Base-by-base conservation (phyloP, 2,888 invertebrate species). In the Blera fallax region DNA sequence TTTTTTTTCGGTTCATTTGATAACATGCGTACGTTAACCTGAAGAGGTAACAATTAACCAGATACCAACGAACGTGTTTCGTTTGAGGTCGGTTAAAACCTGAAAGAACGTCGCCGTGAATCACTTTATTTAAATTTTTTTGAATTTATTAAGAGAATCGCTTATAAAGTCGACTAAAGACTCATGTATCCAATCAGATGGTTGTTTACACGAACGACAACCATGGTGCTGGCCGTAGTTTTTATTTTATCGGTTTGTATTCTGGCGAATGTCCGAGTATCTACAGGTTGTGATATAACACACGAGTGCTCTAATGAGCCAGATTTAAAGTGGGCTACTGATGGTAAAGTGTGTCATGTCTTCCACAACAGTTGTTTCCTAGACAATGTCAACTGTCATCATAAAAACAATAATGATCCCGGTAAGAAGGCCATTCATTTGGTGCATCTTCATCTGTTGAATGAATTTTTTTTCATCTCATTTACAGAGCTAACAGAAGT, bases 321-420 rank as follows among this genome's bases (percentile, higher is more conserved):
- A 3, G 34, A 84, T 4, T n/a, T 69, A 5, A 37, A 3, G 4
- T 84, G 78, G 78, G 83, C 83, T 6, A 74, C 56, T 1, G 73
- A 84, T 48, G 69, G 73, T 18, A 64, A 45, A 18, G n/a, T 3
- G 11, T 84, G 83, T 24, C 69, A 73, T 40, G 43, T 74, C 8
- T 83, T 83, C 10, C 54, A 27, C 10, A 83, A 83, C 27, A 11
- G 7, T n/a, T 83, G 83, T 6, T 67, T 64, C 27, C 40, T 83
- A 18, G 69, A 83, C 3, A 69, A 83, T 29, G 67, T 56, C 3
- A 83, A 78, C 10, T 83, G 83, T 29, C 67, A 83, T 56, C 78
- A 69, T 14, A 8, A 34, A 18, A 67, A 62, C 24, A 83, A 78
- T 18, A 56, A 62, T 0, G 21, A 24, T 1, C 10, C 45, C 0